These are phyloP conservation scores for Trichogramma pretiosum DNA, from an alignment of 1,140 invertebrate genomes.

Conservation along the genomic window DNA sequence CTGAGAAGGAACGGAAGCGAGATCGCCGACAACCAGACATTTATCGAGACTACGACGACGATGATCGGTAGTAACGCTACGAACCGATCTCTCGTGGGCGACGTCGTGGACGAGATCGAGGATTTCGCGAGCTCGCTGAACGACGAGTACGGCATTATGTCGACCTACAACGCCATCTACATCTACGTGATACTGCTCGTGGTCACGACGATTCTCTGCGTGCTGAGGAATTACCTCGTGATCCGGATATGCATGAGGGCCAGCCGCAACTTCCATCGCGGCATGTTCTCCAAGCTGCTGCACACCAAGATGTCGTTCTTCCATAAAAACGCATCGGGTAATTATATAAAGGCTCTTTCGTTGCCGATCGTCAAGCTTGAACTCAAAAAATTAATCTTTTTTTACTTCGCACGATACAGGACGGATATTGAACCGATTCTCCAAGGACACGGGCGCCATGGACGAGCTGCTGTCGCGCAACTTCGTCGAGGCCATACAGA, in stretches of 20 bases:
- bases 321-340: conserved; percentile 69
- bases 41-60: too few relatives aligned
- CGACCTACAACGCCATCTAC: conserved; percentile 30
- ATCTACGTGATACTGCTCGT: conserved; percentile 39
- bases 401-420: conserved; percentile 33
- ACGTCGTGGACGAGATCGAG: not conserved
- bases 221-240: conserved; percentile 57
- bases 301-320: conserved; percentile 76
- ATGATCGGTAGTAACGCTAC: too few relatives aligned
- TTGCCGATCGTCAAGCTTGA: not conserved
- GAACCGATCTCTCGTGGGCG: too few relatives aligned
- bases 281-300: conserved; percentile 72
- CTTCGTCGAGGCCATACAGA: conserved; percentile 57
- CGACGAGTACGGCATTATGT: conserved; percentile 24
- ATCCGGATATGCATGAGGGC: conserved; percentile 75
- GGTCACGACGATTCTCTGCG: conserved; percentile 43
- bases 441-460: conserved; percentile 72
- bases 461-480: conserved; percentile 68
- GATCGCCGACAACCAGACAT: too few relatives aligned
- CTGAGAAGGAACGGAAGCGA: too few relatives aligned
- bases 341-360: too few relatives aligned
- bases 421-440: conserved; percentile 70
- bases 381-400: not conserved
- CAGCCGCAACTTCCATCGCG: conserved; percentile 69
- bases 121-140: too few relatives aligned